phyloP scores from a whole-genome alignment of 37 sponge, comb jelly and placozoan species.

The Bolinopsis microptera region DNA sequence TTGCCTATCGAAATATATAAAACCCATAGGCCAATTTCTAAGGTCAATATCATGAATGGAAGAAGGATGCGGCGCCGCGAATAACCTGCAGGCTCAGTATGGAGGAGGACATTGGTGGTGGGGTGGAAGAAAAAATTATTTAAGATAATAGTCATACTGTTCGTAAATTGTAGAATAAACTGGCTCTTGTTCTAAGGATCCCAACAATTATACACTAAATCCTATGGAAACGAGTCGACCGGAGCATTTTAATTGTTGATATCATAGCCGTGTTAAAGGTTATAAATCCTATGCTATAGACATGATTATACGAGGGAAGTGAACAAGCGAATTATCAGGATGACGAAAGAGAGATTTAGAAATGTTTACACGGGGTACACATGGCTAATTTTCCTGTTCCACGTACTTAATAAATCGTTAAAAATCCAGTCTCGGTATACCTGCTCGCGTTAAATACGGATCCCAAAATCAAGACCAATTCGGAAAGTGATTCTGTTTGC shows the following conservation, averaged over 20 bases:
- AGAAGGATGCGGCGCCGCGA: neutral
- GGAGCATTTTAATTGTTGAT: neutral
- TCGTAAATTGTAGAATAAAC: neutral
- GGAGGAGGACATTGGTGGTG: neutral
- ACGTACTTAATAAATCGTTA: too few species aligned
- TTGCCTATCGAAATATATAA: neutral
- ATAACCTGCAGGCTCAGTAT: neutral
- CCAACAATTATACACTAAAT: neutral
- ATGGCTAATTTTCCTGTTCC: too few species aligned
- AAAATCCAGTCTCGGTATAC: too few species aligned
- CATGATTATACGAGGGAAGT: too few species aligned
- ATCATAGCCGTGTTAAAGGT: neutral
- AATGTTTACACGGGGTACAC: too few species aligned
- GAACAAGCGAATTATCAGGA: neutral
- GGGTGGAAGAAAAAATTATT: neutral
- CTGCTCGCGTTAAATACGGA: too few species aligned
- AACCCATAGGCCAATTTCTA: neutral
- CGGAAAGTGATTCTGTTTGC: too few species aligned
- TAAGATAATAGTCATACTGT: neutral
- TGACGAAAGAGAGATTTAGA: too few species aligned
- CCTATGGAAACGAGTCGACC: neutral
- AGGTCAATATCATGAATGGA: neutral
- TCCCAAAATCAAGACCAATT: too few species aligned
- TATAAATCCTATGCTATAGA: neutral
- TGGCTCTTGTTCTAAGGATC: neutral